Conservation (phyloP, 2,888 invertebrate species). For the Nebria brevicollis region DNA sequence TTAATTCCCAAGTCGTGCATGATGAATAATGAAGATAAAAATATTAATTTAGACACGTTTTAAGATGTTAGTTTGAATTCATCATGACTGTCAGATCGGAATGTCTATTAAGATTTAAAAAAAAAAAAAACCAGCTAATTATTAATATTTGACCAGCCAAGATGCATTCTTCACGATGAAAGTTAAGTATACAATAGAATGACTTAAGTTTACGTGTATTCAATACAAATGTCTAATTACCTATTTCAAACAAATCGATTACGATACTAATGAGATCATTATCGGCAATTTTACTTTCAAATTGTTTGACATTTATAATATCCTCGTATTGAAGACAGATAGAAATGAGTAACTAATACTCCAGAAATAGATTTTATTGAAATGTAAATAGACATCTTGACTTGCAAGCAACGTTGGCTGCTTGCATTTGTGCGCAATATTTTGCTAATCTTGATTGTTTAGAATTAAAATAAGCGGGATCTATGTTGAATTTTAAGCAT, state of each 20-base stretch:
- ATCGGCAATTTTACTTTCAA: neutral
- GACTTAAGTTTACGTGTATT: neutral
- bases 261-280: neutral
- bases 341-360: neutral
- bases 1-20: constrained; percentile 52
- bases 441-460: too few relatives aligned
- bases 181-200: neutral
- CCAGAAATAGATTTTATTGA: neutral
- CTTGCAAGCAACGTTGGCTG: neutral
- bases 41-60: constrained; percentile 35
- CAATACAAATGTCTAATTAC: neutral
- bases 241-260: neutral
- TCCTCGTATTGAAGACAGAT: neutral
- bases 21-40: constrained; percentile 31
- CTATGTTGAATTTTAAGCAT: too few relatives aligned
- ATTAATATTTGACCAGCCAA: constrained; percentile 30
- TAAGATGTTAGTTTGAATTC: constrained; percentile 27
- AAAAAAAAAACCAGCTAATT: constrained; percentile 26
- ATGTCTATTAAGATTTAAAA: constrained; percentile 32
- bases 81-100: constrained; percentile 37
- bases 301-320: neutral
- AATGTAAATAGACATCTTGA: neutral
- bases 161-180: neutral
- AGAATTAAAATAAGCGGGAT: too few relatives aligned
- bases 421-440: neutral